phyloP scores from a whole-genome alignment of 2,797 vertebrate genomes.

The Leptatherina wallacei region DNA sequence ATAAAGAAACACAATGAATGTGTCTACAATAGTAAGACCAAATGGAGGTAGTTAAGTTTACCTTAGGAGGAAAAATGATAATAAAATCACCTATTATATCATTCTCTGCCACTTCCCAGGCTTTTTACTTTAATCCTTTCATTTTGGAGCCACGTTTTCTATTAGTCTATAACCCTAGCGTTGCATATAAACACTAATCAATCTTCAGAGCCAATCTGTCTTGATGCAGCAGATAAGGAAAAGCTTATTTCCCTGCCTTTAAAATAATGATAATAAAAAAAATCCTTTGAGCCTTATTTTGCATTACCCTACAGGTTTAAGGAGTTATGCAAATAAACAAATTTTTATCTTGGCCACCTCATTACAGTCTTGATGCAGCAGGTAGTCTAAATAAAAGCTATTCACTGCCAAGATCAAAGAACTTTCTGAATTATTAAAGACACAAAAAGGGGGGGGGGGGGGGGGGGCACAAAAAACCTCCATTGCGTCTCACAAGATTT shows the following conservation, averaged over 20 bases:
- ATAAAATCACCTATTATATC: not conserved
- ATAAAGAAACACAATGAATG: not conserved
- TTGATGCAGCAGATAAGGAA: not conserved
- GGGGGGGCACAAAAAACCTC: slow-evolving; percentile 1
- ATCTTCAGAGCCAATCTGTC: not conserved
- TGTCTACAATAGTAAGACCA: not conserved
- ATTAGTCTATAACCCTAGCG: not conserved
- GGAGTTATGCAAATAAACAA: slow-evolving; percentile 7
- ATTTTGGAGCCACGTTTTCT: not conserved
- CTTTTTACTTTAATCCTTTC: not conserved
- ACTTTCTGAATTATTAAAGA: slow-evolving; percentile 63
- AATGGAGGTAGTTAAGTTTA: slow-evolving; percentile 3
- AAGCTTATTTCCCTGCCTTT: not conserved
- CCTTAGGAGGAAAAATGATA: not conserved
- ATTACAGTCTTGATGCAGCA: slow-evolving; percentile 1
- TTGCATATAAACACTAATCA: slow-evolving; percentile 1
- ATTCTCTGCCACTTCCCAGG: not conserved
- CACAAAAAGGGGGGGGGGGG: slow-evolving; percentile 4
- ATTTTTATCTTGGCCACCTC: not conserved
- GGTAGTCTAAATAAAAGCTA: slow-evolving; percentile 19
- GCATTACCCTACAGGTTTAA: not conserved
- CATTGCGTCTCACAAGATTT: not conserved
- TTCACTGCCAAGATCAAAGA: slow-evolving; percentile 57
- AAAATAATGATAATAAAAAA: not conserved
- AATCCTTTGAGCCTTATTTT: not conserved